Base-by-base conservation (phyloP, 2,797 vertebrate species). In the Syngnathus rostellatus region DNA sequence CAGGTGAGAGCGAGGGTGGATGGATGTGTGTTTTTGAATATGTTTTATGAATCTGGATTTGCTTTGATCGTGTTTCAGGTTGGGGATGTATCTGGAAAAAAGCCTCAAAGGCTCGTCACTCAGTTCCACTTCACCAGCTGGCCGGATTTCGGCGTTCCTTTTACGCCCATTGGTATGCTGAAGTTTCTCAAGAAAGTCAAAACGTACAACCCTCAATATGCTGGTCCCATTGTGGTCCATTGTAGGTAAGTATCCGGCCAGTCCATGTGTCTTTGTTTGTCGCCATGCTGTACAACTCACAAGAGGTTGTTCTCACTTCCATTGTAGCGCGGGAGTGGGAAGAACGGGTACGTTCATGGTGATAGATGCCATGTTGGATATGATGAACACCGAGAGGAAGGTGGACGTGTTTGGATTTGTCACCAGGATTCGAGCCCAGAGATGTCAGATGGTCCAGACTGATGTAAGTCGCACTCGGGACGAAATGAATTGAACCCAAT, bases 111-210 rank as follows among this genome's bases (percentile, higher is more conserved):
- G 66, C 91, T 98, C 64, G 92, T 99, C 85, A 99, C 95, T 23
- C 97, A 98, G 86, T 98, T 99, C 87, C 96, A 98, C 85, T 98
- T 99, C 83, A 98, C 97, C 83, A 98, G 95, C 89, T 99, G 97
- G 96, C 97, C 97, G 0, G 96, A 99, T 77, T 99, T 99, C 0
- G 97, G 97, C 66, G 97, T 98, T n/a, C 97, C 97, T 73, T 98
- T 99, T 83, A 98, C 97, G 39, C 97, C 97, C 3, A 98, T 99
- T 0, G 96, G 97, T 62, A 98, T 99, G 97, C 92, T 99, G 46
- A 99, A 99, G 87, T 99, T 99, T 90, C 89, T 99, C 62, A 99
- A 98, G 89, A 99, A 99, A 80, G 97, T 98, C 79, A 98, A 98
- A 85, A 92, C 86, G 8, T 98, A 89, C 83, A 99, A 98, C 68